Conservation (phyloP, 2,113 vertebrate genomes). For the Cebidichthys violaceus region DNA sequence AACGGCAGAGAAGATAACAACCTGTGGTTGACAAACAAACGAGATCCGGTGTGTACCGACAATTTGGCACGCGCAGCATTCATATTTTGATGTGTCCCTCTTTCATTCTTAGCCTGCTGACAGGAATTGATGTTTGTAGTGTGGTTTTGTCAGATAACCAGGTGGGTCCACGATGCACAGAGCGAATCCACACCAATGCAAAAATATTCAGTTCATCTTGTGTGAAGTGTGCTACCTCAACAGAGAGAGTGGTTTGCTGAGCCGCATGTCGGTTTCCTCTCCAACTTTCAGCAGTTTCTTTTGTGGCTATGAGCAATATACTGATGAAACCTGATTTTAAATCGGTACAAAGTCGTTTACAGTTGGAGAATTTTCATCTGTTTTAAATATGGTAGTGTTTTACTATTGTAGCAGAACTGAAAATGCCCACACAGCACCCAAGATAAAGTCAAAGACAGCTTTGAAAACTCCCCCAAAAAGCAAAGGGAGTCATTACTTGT, state of each 20-base stretch:
- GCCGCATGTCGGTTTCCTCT: constrained; percentile 76
- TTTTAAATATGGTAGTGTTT: constrained; percentile 44
- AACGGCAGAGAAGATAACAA: constrained; percentile 55
- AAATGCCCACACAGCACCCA: constrained; percentile 31
- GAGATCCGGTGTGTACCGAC: constrained; percentile 71
- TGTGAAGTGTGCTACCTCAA: constrained; percentile 75
- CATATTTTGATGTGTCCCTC: constrained; percentile 73
- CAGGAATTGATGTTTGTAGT: constrained; percentile 67
- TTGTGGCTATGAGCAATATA: constrained; percentile 68
- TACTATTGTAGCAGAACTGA: constrained; percentile 42
- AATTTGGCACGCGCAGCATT: constrained; percentile 60
- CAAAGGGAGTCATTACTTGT: constrained; percentile 38
- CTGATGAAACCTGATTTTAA: constrained; percentile 60
- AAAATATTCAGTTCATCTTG: constrained; percentile 58
- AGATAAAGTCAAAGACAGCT: constrained; percentile 27
- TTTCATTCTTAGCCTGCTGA: constrained; percentile 74
- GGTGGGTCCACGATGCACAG: constrained; percentile 59
- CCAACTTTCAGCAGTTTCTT: constrained; percentile 75
- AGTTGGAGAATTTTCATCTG: constrained; percentile 57
- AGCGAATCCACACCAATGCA: constrained; percentile 54
- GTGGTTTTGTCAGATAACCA: constrained; percentile 68
- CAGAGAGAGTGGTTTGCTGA: constrained; percentile 76
- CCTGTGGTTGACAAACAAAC: constrained; percentile 75
- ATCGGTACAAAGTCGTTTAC: constrained; percentile 38
- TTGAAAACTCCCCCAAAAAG: constrained; percentile 40